Evolutionary conservation across 1,140 invertebrate genomes (phyloP), one percentile per base, ranked within the genome.

Genomic region (Apolygus lucorum): DNA sequence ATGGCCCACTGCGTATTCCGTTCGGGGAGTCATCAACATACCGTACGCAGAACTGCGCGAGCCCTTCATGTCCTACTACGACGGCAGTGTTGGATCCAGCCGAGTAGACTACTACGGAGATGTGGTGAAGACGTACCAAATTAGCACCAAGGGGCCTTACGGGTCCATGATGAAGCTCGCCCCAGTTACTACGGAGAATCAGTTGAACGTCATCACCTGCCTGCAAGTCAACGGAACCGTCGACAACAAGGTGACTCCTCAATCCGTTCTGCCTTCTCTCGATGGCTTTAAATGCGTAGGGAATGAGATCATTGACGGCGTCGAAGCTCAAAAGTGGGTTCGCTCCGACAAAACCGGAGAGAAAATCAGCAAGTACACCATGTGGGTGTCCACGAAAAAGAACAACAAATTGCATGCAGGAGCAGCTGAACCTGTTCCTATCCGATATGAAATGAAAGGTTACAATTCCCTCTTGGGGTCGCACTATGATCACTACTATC

Each of bases 51-150:
- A 97, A 82, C 88, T 97, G 54, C 80, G 81, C 13, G 90, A 92
- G 78, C 92, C 94, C 2, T 95, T 97, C 77, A 88, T 86, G 76
- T 92, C 91, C 22, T 97, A 90, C 86, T 95, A 82, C 73, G 92
- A 97, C 81, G 82, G 79, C 2, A 80, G 82, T 17, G 84, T 84
- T 72, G 87, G 86, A 69, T 83, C 82, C 63, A 95, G 92, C 65
- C 84, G 95, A 70, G 93, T 98, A 72, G 95, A 98, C 80, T 98
- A 96, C 76, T 98, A 98, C 82, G 91, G 91, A 74, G 91, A 90
- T 25, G 91, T 94, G 87, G 91, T 93, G 0, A 90, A 92, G 78
- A 96, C 92, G 0, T 92, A 91, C 76, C 92, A 95, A 78, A 75
- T 93, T 14, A 79, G 83, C 1, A 78, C 82, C 1, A 74, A 82